These are phyloP conservation scores for Melanargia galathea DNA, from an alignment of 2,888 invertebrate genomes.

Conservation along the genomic window DNA sequence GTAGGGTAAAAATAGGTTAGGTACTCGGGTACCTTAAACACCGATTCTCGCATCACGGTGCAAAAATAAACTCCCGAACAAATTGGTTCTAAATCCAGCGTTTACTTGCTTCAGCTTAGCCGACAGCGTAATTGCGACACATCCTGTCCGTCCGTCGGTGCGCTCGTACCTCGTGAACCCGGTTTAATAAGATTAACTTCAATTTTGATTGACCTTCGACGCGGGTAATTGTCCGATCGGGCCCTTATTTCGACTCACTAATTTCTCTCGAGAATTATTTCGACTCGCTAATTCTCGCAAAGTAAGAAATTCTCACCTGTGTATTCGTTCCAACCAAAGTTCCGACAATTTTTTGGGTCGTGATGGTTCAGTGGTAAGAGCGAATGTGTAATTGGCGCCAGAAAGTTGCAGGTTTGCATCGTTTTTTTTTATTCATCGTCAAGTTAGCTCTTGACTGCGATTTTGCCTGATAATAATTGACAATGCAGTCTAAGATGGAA, in stretches of 20 bases:
- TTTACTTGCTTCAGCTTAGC: conserved; percentile 57
- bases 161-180: conserved; percentile 51
- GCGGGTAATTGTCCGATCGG: conserved; percentile 55
- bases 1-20: too few relatives aligned
- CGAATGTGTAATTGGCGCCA: too few relatives aligned
- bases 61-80: conserved; percentile 37
- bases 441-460: too few relatives aligned
- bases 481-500: too few relatives aligned
- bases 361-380: too few relatives aligned
- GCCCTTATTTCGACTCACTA: conserved; percentile 39
- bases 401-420: too few relatives aligned
- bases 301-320: background rate
- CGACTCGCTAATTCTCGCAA: conserved; percentile 46
- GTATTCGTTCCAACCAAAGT: too few relatives aligned
- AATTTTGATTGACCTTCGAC: conserved; percentile 53
- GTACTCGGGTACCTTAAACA: background rate
- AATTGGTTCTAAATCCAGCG: conserved; percentile 52
- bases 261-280: too few relatives aligned
- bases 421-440: too few relatives aligned
- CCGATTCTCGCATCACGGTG: conserved; percentile 8
- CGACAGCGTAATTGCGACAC: conserved; percentile 71
- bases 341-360: too few relatives aligned
- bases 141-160: conserved; percentile 63
- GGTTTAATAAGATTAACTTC: conserved; percentile 46
- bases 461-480: too few relatives aligned